A percentile compares a stretch with the other conserved stretches of the same genome.
Conservation (phyloP, 2,888 invertebrate species). For the Watsonalla binaria region DNA sequence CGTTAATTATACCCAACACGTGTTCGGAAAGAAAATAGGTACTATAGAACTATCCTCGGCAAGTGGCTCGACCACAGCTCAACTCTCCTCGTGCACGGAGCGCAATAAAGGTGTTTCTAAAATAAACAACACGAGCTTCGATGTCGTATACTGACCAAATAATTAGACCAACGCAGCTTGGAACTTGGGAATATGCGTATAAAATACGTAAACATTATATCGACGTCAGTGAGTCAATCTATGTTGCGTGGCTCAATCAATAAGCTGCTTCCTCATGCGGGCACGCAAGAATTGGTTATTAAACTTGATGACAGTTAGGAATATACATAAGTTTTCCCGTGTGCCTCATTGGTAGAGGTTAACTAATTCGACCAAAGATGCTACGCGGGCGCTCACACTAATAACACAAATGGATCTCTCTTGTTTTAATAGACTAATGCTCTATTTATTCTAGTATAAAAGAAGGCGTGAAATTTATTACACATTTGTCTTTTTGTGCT, state of each 20-base stretch:
- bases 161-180: slow-evolving; percentile 35
- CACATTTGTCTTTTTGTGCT: slow-evolving; percentile 15
- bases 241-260: slow-evolving; percentile 56
- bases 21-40: neutral
- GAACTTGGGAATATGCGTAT: slow-evolving; percentile 18
- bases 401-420: slow-evolving; percentile 60
- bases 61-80: neutral
- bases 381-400: slow-evolving; percentile 44
- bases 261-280: slow-evolving; percentile 74
- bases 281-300: slow-evolving; percentile 59
- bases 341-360: slow-evolving; percentile 62
- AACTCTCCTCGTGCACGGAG: neutral
- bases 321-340: slow-evolving; percentile 64
- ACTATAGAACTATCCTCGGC: neutral
- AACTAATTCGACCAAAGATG: slow-evolving; percentile 66
- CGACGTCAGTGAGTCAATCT: slow-evolving; percentile 31
- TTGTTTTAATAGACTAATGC: slow-evolving; percentile 36
- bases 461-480: neutral
- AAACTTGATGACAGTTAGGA: slow-evolving; percentile 67
- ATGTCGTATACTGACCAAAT: slow-evolving; percentile 29
- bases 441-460: neutral
- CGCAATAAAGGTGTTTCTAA: slow-evolving; percentile 22
- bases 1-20: neutral
- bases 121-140: slow-evolving; percentile 27
- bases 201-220: slow-evolving; percentile 19